Conservation (phyloP, 2,113 vertebrate species). For the Alligator mississippiensis region DNA sequence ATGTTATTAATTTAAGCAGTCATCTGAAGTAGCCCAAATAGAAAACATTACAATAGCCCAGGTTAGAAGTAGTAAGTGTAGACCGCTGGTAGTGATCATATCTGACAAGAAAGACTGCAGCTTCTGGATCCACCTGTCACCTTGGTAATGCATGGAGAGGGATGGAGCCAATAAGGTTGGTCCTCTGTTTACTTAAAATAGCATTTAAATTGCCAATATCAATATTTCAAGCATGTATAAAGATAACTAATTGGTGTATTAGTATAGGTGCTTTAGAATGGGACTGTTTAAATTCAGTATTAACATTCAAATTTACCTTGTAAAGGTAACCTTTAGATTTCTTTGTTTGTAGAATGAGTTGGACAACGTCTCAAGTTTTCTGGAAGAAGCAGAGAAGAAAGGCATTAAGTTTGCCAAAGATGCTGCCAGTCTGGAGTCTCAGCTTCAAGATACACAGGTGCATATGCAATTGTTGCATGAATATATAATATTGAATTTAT, state of each 20-base stretch:
- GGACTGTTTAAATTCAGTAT: not conserved
- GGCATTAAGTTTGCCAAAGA: slow-evolving; percentile 95
- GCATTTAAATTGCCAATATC: not conserved
- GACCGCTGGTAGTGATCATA: not conserved
- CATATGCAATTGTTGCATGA: not conserved
- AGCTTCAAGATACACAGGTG: slow-evolving; percentile 96
- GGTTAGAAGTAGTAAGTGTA: not conserved
- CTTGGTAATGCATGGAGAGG: not conserved
- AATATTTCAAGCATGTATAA: not conserved
- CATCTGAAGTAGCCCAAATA: not conserved
- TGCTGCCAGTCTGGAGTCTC: slow-evolving; percentile 89
- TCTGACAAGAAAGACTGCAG: not conserved
- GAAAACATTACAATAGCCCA: not conserved
- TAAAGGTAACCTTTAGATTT: not conserved
- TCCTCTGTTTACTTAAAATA: not conserved
- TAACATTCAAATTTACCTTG: not conserved
- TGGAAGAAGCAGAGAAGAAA: slow-evolving; percentile 97
- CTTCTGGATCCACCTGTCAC: not conserved
- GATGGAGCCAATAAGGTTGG: not conserved
- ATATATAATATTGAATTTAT: not conserved
- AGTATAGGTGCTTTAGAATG: too few relatives aligned
- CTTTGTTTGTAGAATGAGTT: slow-evolving; percentile 87
- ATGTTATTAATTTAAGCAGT: not conserved
- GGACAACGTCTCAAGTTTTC: slow-evolving; percentile 89
- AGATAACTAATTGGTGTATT: too few relatives aligned